Evolutionary conservation across 2,113 vertebrate species (phyloP).

Genomic region (Lasiurus cinereus): DNA sequence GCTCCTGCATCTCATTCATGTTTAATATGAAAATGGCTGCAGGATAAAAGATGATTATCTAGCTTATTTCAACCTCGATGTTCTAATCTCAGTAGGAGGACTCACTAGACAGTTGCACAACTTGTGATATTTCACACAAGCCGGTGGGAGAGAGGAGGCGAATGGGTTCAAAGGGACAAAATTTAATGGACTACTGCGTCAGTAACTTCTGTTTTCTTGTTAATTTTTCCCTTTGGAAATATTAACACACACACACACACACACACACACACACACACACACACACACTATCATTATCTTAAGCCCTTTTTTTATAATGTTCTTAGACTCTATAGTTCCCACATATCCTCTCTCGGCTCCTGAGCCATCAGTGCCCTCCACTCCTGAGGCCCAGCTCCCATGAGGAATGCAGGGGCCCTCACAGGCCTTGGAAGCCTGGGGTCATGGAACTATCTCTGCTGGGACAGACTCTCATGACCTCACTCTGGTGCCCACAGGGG

Average conservation of each 20-base stretch:
- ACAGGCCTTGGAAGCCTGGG: neutral
- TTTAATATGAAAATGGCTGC: conserved; percentile 80
- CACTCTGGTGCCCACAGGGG: neutral
- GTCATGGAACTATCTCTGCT: neutral
- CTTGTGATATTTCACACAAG: conserved; percentile 80
- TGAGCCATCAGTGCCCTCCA: neutral
- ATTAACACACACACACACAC: no score
- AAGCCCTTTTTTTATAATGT: neutral
- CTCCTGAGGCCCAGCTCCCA: accelerated
- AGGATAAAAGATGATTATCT: conserved; percentile 81
- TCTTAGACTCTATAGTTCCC: neutral
- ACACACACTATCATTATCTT: neutral
- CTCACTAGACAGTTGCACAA: conserved; percentile 81
- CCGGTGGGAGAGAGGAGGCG: conserved; percentile 56
- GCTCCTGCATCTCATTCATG: conserved; percentile 77
- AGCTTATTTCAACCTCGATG: conserved; percentile 72
- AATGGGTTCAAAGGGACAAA: neutral
- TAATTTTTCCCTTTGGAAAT: neutral
- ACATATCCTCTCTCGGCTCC: neutral
- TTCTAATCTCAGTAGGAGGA: conserved; percentile 80
- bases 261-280: neutral
- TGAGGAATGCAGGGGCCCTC: neutral
- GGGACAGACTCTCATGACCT: neutral
- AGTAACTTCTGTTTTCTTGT: neutral
- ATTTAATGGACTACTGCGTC: neutral